Base-by-base conservation (phyloP, 2,888 invertebrate genomes). In the Ariolimax columbianus region DNA sequence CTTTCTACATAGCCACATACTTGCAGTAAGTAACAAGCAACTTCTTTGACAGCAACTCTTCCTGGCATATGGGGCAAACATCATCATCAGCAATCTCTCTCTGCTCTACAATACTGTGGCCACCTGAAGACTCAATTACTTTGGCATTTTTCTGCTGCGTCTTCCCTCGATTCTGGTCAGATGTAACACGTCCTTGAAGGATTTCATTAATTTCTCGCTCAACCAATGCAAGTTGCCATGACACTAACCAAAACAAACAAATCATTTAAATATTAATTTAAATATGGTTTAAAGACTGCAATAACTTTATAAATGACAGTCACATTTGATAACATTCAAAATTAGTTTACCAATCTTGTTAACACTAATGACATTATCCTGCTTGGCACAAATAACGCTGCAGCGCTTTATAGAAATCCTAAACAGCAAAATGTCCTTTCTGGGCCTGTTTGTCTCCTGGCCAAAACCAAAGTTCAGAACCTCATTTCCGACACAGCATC, bases 51-150 rank as follows among this genome's bases (percentile, higher is more conserved):
- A 94, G 85, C 33, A 94, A 88, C 83, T 94, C 94, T 80, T 94
- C 94, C 85, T 94, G 94, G 90, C 94, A 94, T 33, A 94, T 94
- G 0, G 94, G 94, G 87, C 94, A 94, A 0, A 93, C 92, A 89
- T 94, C 94, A 73, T 93, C 94, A 17, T 91, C 91, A 4, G 89
- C 88, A 79, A 94, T 93, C 17, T 91, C 92, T 86, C 93, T 88
- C 87, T 94, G 94, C 63, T 90, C 89, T 23, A 92, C 88, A 11
- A 88, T 84, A 70, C 88, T 87, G 77, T 90, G 87, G 26, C 91
- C 91, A 87, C 91, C 91, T 77, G 87, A 85, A 38, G 88, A 88
- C 9, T 88, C 88, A 68, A 87, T 77, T 6, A 59, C 66, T 38
- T 63, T 75, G 0, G 38, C 43, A 26, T 40, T 72, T 47, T 70